A percentile compares a stretch with the other conserved stretches of the same genome.
Evolutionary conservation across 2,888 invertebrate species (phyloP).

Genomic region (Ischnus inquisitorius): DNA sequence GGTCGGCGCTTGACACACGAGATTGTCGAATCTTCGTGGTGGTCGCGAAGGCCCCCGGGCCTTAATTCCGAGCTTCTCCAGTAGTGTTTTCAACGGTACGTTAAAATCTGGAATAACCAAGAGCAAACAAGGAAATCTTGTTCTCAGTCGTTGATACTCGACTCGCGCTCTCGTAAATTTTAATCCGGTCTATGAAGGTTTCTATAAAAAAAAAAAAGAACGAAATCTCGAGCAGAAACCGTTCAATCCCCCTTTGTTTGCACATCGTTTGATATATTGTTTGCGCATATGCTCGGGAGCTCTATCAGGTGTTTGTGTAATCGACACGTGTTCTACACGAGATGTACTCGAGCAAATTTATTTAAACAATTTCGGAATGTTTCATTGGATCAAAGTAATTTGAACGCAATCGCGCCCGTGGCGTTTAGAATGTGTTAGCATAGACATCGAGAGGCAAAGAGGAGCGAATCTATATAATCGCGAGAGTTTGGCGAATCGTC

Average conservation of each 20-base stretch:
- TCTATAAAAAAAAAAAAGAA: not conserved
- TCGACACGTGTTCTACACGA: not conserved
- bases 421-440: not conserved
- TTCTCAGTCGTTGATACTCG: too few species aligned
- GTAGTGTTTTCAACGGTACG: conserved; percentile 24
- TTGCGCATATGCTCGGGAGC: not conserved
- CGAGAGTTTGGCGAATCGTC: not conserved
- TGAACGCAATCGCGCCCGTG: not conserved
- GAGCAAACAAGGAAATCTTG: not conserved
- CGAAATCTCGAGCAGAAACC: not conserved
- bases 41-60: not conserved
- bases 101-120: not conserved
- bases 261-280: not conserved
- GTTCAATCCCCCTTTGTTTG: not conserved
- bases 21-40: conserved; percentile 37
- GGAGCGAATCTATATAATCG: not conserved
- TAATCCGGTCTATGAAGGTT: too few species aligned
- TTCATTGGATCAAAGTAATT: not conserved
- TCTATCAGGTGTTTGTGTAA: not conserved
- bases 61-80: not conserved
- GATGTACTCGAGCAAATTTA: not conserved
- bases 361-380: not conserved
- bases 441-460: not conserved
- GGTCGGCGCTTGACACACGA: conserved; percentile 64
- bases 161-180: too few species aligned